phyloP scores from a whole-genome alignment of 2,888 invertebrate species.

The Stenichneumon culpator region DNA sequence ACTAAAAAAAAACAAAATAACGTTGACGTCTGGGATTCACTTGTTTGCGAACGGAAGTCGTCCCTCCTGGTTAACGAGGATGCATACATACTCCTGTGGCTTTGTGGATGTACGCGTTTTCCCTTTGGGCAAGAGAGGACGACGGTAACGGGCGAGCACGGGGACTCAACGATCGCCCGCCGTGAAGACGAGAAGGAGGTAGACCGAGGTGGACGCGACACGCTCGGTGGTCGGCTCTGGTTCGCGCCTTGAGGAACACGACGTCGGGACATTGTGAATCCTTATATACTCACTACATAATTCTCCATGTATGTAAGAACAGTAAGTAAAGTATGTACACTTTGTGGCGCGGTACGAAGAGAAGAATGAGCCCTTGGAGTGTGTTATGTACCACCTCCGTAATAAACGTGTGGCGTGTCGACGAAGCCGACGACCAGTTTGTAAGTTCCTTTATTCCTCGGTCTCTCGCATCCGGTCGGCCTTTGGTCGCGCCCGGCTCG shows the following conservation, averaged over 20 bases:
- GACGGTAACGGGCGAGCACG: slow-evolving; percentile 31
- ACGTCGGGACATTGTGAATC: slow-evolving; percentile 41
- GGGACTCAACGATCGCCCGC: slow-evolving; percentile 40
- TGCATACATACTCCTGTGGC: background rate
- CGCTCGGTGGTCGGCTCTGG: slow-evolving; percentile 59
- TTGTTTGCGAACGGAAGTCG: slow-evolving; percentile 58
- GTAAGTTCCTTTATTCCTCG: slow-evolving; percentile 63
- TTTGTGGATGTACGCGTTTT: background rate
- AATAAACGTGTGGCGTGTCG: slow-evolving; percentile 62
- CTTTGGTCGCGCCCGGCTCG: slow-evolving; percentile 54
- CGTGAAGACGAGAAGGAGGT: slow-evolving; percentile 26
- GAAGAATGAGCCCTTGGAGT: slow-evolving; percentile 49
- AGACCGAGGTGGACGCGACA: slow-evolving; percentile 44
- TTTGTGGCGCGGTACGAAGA: background rate
- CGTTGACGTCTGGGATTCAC: slow-evolving; percentile 15
- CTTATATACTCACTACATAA: slow-evolving; percentile 34
- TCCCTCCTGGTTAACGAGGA: slow-evolving; percentile 60
- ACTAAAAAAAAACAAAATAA: background rate
- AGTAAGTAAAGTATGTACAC: background rate
- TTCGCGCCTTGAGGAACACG: slow-evolving; percentile 49
- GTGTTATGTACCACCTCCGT: slow-evolving; percentile 49
- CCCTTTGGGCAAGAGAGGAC: background rate
- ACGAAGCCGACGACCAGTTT: slow-evolving; percentile 55
- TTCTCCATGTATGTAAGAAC: slow-evolving; percentile 21
- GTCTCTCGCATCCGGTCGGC: slow-evolving; percentile 67